A percentile compares a stretch with the other conserved stretches of the same genome.
These are phyloP conservation scores for Brachypteracias leptosomus DNA, from an alignment of 2,113 vertebrate genomes.

Conservation along the genomic window DNA sequence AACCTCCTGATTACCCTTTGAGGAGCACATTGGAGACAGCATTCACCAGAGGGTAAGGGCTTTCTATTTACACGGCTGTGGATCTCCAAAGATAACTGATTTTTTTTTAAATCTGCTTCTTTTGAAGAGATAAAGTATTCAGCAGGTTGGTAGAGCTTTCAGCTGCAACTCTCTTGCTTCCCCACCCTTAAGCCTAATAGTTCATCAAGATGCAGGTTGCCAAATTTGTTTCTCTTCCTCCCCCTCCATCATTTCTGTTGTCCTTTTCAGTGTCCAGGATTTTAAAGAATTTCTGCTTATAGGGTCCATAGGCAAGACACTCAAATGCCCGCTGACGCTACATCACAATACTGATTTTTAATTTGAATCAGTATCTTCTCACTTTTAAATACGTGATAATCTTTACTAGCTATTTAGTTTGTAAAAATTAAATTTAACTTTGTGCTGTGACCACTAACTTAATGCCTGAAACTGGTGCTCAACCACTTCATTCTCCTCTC, in stretches of 20 bases:
- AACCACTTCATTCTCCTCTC: conserved; percentile 3
- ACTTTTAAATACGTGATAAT: neutral
- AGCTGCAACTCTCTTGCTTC: neutral
- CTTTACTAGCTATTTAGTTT: neutral
- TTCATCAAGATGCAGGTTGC: neutral
- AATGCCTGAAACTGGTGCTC: neutral
- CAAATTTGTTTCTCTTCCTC: neutral
- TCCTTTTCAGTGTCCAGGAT: neutral
- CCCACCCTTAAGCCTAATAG: neutral
- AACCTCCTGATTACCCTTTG: neutral
- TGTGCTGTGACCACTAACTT: neutral
- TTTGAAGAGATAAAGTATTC: neutral
- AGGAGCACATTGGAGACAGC: neutral
- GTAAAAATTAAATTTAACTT: conserved; percentile 18
- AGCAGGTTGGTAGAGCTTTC: neutral
- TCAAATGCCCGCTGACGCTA: neutral
- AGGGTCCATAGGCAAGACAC: neutral
- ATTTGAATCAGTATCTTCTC: neutral
- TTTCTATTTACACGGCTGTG: neutral
- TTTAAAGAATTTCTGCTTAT: neutral
- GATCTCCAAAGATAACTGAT: neutral
- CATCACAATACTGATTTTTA: neutral
- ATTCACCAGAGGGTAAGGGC: neutral
- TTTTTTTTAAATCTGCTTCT: neutral
- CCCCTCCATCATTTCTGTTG: neutral